Conservation (phyloP, 2,113 vertebrate species). For the Rhinoderma darwinii region DNA sequence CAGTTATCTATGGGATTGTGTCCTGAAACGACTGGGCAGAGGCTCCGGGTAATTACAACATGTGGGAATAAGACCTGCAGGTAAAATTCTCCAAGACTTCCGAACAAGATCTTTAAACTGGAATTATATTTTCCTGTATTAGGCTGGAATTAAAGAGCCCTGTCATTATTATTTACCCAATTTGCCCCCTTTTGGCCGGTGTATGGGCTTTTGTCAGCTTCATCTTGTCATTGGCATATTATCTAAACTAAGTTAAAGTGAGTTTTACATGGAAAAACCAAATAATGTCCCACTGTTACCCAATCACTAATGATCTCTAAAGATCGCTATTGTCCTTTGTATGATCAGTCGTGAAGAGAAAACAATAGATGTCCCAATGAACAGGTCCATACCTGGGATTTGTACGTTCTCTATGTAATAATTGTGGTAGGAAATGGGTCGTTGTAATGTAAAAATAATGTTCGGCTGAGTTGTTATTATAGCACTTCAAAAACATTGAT, state of each 20-base stretch:
- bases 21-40: slow-evolving; percentile 42
- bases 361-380: background rate
- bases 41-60: slow-evolving; percentile 41
- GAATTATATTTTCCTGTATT: slow-evolving; percentile 13
- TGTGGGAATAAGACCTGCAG: slow-evolving; percentile 65
- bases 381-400: background rate
- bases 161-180: slow-evolving; percentile 6
- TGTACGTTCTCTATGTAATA: background rate
- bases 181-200: background rate
- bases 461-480: background rate
- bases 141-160: slow-evolving; percentile 19
- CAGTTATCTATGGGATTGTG: slow-evolving; percentile 11
- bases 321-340: background rate
- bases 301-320: slow-evolving; percentile 8
- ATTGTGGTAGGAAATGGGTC: slow-evolving; percentile 20
- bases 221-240: slow-evolving; percentile 8
- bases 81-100: slow-evolving; percentile 67
- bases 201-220: background rate
- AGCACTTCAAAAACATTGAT: background rate
- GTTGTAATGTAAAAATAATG: background rate
- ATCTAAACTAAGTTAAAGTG: slow-evolving; percentile 25
- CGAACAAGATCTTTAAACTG: slow-evolving; percentile 47
- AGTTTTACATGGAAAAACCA: background rate
- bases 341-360: background rate
- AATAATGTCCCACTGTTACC: slow-evolving; percentile 1